Evolutionary conservation across 2,797 vertebrate genomes (phyloP).

Genomic region (Holocentrus rufus): DNA sequence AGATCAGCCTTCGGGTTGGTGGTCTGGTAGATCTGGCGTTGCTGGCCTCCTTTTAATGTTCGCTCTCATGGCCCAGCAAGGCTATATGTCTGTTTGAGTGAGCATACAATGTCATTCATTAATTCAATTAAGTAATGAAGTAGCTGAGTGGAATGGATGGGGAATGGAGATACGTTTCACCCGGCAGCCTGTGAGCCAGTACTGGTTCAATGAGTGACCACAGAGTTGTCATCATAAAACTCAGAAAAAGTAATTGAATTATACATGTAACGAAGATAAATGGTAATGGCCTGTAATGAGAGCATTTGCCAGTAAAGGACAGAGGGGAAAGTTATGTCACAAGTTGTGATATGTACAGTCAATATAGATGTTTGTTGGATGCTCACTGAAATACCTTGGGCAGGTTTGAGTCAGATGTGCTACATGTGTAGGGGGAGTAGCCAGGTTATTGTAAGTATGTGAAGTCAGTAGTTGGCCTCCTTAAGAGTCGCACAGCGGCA

Average conservation of each 20-base stretch:
- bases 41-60: constrained; percentile 38
- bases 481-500: constrained; percentile 40
- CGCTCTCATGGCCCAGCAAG: constrained; percentile 22
- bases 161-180: constrained; percentile 44
- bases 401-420: not conserved
- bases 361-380: constrained; percentile 11
- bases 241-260: constrained; percentile 37
- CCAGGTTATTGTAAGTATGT: constrained; percentile 27
- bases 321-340: constrained; percentile 19
- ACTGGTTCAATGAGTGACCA: constrained; percentile 41
- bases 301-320: constrained; percentile 22
- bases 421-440: not conserved
- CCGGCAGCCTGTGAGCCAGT: constrained; percentile 47
- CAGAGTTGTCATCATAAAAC: constrained; percentile 49
- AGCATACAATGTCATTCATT: constrained; percentile 60
- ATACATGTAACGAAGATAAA: constrained; percentile 4
- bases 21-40: constrained; percentile 13
- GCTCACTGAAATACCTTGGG: constrained; percentile 9
- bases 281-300: constrained; percentile 28
- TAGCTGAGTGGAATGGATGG: constrained; percentile 54
- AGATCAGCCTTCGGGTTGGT: constrained; percentile 15
- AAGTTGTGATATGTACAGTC: not conserved
- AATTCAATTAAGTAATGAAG: constrained; percentile 73
- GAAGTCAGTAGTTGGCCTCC: constrained; percentile 49
- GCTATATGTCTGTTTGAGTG: constrained; percentile 45